These are phyloP conservation scores for Ceyx margarethae DNA, from an alignment of 2,113 vertebrate species.

Conservation along the genomic window DNA sequence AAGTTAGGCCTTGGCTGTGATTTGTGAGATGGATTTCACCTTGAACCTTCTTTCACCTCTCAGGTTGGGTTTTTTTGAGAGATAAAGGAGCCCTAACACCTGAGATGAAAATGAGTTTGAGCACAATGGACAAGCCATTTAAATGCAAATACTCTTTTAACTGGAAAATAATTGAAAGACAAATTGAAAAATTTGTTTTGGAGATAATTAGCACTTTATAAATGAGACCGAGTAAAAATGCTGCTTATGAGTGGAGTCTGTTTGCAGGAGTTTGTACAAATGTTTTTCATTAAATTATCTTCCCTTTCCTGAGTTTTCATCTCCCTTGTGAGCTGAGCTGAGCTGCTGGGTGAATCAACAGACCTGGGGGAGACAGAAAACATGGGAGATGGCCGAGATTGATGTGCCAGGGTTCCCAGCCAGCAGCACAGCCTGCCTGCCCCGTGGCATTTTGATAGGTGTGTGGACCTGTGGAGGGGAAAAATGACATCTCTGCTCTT, in stretches of 20 bases:
- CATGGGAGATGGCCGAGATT: fast-evolving
- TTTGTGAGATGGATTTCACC: slow-evolving; percentile 26
- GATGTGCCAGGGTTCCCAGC: fast-evolving
- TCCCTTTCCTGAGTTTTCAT: not conserved
- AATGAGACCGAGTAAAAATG: not conserved
- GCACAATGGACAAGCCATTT: slow-evolving; percentile 1
- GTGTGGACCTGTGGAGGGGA: not conserved
- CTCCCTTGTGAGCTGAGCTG: not conserved
- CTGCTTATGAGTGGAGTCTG: not conserved
- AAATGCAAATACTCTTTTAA: slow-evolving; percentile 38
- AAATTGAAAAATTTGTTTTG: slow-evolving; percentile 2
- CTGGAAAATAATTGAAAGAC: slow-evolving; percentile 24
- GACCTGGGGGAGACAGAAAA: not conserved
- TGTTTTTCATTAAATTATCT: not conserved
- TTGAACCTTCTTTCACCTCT: slow-evolving; percentile 21
- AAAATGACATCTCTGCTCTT: not conserved
- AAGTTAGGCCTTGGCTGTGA: not conserved
- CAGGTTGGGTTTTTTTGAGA: not conserved
- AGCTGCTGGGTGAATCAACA: not conserved
- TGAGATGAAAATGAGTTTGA: slow-evolving; percentile 25
- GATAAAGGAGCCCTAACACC: not conserved
- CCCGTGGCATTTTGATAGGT: not conserved
- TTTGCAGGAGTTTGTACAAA: not conserved
- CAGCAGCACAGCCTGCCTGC: not conserved
- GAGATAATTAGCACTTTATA: slow-evolving; percentile 18